phyloP scores from a whole-genome alignment of 2,797 vertebrate species.

The Emys orbicularis region DNA sequence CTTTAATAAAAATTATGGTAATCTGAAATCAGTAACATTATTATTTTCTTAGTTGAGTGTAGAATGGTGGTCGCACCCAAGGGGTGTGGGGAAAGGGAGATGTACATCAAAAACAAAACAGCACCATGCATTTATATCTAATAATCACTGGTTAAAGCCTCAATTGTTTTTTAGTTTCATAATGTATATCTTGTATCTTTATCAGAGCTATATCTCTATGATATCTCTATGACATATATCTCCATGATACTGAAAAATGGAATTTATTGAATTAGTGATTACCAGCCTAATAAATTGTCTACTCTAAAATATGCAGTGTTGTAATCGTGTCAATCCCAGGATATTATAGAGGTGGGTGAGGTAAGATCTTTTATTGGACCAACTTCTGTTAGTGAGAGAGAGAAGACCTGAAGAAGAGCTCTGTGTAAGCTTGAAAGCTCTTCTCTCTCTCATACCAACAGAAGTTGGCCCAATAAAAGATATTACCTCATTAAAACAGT shows the following conservation, averaged over 20 bases:
- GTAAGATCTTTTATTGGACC: neutral
- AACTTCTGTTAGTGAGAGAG: neutral
- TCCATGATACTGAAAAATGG: neutral
- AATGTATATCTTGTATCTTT: neutral
- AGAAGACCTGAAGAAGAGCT: neutral
- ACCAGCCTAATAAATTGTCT: neutral
- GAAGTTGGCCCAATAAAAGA: neutral
- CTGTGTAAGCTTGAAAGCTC: neutral
- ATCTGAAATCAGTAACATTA: neutral
- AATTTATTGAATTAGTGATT: neutral
- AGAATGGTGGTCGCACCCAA: neutral
- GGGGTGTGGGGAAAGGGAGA: neutral
- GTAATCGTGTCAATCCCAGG: neutral
- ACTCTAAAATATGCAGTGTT: neutral
- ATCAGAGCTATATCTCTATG: neutral
- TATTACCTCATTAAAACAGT: neutral
- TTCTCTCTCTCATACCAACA: neutral
- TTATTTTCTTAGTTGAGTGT: neutral
- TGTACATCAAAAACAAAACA: slow-evolving; percentile 29
- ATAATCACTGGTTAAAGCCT: slow-evolving; percentile 11
- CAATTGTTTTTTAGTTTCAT: neutral
- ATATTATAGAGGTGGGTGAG: neutral
- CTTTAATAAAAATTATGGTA: neutral
- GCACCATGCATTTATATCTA: neutral
- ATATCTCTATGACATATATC: neutral